A percentile compares a stretch with the other conserved stretches of the same genome.
Conservation (phyloP, 1,140 invertebrate genomes). For the roundworm (Caenorhabditis elegans) region WBcel235 BX284603.4:3489001-3489500, state of each 20-base stretch:
- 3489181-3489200: neutral
- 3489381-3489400: neutral
- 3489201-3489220: constrained; percentile 50
- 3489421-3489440: no score
- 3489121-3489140: no score
- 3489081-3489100: no score
- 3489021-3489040: no score
- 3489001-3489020: no score
- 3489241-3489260: neutral
- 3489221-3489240: neutral
- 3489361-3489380: neutral
- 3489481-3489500: no score
- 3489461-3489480: no score
- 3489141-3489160: neutral
- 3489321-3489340: neutral
- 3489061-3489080: no score
- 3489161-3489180: neutral
- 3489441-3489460: no score
- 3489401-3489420: no score
- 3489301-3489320: constrained; percentile 6
- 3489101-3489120: no score
- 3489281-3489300: neutral
- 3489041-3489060: no score
- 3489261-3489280: constrained; percentile 2
- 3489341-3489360: neutral